A percentile compares a stretch with the other conserved stretches of the same genome.
Evolutionary conservation across 2,888 invertebrate species (phyloP).

Genomic region (Sphaeridia pumilis): DNA sequence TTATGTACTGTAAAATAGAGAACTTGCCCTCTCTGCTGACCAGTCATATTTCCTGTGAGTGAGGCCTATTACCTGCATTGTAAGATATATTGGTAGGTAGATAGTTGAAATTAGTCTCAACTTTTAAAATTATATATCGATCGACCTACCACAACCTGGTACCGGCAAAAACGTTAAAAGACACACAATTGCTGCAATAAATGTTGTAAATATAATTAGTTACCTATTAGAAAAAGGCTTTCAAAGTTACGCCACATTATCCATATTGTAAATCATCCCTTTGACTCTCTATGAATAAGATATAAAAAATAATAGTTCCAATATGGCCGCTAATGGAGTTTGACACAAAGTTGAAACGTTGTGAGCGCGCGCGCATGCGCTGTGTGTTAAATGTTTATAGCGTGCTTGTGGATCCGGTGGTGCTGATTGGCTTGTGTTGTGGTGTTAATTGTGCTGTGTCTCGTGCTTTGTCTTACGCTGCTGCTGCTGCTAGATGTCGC

Average conservation of each 20-base stretch:
- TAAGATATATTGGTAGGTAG: too few species aligned
- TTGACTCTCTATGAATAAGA: neutral
- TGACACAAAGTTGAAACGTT: neutral
- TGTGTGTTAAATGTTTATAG: neutral
- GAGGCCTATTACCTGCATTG: too few species aligned
- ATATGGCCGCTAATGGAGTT: conserved; percentile 1
- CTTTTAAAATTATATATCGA: too few species aligned
- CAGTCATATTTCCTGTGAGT: too few species aligned
- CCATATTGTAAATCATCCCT: neutral
- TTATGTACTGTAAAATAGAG: too few species aligned
- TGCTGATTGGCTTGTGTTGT: too few species aligned
- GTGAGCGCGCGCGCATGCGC: neutral
- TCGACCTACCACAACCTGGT: too few species aligned
- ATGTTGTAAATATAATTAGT: neutral
- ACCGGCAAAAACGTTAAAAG: neutral
- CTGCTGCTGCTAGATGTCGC: too few species aligned
- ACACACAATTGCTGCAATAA: neutral
- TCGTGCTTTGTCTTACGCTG: too few species aligned
- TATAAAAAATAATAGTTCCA: neutral
- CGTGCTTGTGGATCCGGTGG: neutral
- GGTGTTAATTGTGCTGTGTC: too few species aligned
- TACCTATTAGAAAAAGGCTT: neutral
- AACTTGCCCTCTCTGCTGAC: too few species aligned
- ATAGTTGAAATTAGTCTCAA: too few species aligned
- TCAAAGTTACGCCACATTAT: neutral